Base-by-base conservation (phyloP, 1,140 invertebrate genomes). In the Aricia agestis region DNA sequence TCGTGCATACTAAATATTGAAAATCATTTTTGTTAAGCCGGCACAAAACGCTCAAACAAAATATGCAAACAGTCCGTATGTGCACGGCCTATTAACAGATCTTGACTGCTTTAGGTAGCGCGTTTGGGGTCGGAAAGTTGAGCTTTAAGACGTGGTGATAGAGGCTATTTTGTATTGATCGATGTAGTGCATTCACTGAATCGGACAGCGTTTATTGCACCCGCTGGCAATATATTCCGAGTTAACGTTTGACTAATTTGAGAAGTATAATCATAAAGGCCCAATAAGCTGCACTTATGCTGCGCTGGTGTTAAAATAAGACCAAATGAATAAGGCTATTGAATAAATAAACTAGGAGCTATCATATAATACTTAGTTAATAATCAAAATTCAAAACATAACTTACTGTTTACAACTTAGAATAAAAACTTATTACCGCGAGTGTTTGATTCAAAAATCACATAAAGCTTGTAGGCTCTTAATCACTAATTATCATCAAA, bases 241-340 rank as follows among this genome's bases (percentile, higher is more conserved):
- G 83, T 91, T 89, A 90, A 89, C 86, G 82, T 89, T 89, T 82
- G 85, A 87, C 89, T 91, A 91, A 91, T 91, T 89, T 91, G 89
- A 87, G 85, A 91, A 85, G 83, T 87, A 80, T 79, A 80, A 77
- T 75, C 73, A 80, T 82, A 66, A 71, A 71, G 7, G 11, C 19
- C 18, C 59, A 63, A 63, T 63, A 63, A 63, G 59, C 59, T 18
- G 17, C 19, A 25, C 18, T 63, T 63, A 63, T 36, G 9, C 2
- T 36, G 0, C 0, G 36, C 36, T 36, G 6, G 0, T 0, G 36
- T 36, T 36, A 36, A 9, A 36, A 36, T 36, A 0, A 25, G 25
- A 25, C 0, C 25, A 25, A 25, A 25, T 25, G 0, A 25, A 25
- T 25, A 25, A 2, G 25, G 25, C 25, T 25, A 25, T 25, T 25